A percentile compares a stretch with the other conserved stretches of the same genome.
phyloP scores from a whole-genome alignment of 2,113 vertebrate genomes.

The Hemibagrus wyckioides region DNA sequence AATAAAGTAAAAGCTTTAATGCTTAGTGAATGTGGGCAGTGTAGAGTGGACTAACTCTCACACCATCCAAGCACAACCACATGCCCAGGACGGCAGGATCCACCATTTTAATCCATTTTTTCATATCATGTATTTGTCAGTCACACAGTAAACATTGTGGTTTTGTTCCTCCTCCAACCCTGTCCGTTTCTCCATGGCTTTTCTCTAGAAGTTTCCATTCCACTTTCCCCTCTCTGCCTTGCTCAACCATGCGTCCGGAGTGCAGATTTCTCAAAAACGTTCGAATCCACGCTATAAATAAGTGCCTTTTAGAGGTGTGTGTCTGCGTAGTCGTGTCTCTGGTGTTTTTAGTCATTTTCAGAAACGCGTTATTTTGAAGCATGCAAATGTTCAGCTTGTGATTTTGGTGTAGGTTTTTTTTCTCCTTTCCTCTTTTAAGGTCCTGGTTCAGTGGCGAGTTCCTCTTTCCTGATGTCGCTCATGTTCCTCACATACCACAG shows the following conservation, averaged over 20 bases:
- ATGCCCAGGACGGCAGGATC: not conserved
- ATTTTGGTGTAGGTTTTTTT: not conserved
- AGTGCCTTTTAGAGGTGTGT: too few species aligned
- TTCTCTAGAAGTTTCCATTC: constrained; percentile 13
- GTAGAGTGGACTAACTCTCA: too few species aligned
- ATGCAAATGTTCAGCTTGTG: not conserved
- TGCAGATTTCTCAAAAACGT: not conserved
- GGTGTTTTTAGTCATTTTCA: not conserved
- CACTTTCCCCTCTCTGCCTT: not conserved
- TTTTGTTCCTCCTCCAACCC: not conserved
- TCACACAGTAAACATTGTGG: not conserved
- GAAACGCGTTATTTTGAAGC: not conserved
- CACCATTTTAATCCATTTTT: not conserved
- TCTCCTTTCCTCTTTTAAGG: not conserved
- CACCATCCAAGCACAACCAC: not conserved
- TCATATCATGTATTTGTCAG: too few species aligned
- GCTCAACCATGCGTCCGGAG: not conserved
- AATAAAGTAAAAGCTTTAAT: too few species aligned
- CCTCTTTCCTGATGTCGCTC: not conserved
- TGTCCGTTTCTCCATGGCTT: too few species aligned
- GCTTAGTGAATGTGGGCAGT: too few species aligned
- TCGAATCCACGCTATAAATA: not conserved
- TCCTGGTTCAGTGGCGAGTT: not conserved
- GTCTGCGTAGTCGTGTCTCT: not conserved
- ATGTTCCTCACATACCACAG: not conserved